These are phyloP conservation scores for Petrophora chlorosata DNA, from an alignment of 2,888 invertebrate genomes.

Conservation along the genomic window DNA sequence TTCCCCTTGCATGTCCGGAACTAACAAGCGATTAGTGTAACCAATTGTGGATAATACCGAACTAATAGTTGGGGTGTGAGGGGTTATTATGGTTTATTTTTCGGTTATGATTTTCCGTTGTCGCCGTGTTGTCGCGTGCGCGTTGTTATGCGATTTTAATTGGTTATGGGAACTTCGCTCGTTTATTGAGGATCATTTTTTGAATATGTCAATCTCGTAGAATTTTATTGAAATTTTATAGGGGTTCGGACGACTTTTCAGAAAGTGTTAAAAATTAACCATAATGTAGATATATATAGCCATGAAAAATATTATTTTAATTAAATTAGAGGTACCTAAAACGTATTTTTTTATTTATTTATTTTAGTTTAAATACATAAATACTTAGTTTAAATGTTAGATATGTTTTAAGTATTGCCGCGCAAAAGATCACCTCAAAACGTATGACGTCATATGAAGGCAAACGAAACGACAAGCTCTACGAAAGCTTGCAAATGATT, in stretches of 20 bases:
- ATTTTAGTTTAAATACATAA: no score
- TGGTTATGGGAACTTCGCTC: conserved; percentile 21
- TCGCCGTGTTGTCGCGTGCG: conserved; percentile 38
- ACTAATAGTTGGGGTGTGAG: conserved; percentile 73
- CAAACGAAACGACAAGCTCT: no score
- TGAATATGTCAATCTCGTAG: not conserved
- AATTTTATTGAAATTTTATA: not conserved
- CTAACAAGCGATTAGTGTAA: conserved; percentile 82
- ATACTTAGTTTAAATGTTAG: no score
- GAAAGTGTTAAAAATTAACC: not conserved
- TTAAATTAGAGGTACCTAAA: no score
- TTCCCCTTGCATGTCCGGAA: conserved; percentile 58
- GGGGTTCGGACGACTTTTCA: not conserved
- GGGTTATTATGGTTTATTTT: conserved; percentile 43
- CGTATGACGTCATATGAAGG: no score
- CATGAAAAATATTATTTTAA: no score
- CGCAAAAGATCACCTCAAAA: no score
- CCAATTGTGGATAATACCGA: conserved; percentile 77
- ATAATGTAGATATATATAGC: no score
- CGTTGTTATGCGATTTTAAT: conserved; percentile 19
- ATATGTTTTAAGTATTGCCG: no score
- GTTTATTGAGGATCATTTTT: conserved; percentile 1
- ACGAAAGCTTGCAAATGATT: no score
- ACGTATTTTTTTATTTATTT: no score
- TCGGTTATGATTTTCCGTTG: conserved; percentile 47